Percentiles rank a stretch among this genome's conserved stretches.
phyloP scores from a whole-genome alignment of 2,888 invertebrate genomes.

The Ormyrus thymus region DNA sequence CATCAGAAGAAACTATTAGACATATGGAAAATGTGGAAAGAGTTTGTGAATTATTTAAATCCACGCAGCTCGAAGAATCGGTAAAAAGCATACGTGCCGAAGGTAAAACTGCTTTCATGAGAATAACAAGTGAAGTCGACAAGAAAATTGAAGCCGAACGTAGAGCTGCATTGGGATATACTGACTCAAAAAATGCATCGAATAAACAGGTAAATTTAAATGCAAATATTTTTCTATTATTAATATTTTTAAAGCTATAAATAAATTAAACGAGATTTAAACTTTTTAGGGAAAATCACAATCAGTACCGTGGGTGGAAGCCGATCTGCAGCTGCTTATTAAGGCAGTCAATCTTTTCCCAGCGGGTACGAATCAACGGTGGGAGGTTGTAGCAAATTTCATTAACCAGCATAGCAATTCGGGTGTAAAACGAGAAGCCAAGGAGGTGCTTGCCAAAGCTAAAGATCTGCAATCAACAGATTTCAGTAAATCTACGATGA shows the following conservation, averaged over 20 bases:
- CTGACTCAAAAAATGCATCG: conserved; percentile 62
- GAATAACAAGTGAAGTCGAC: conserved; percentile 83
- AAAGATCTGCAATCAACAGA: conserved; percentile 94
- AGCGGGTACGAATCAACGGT: conserved; percentile 94
- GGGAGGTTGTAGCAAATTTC: conserved; percentile 95
- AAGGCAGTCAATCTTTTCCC: conserved; percentile 99
- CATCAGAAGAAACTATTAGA: conserved; percentile 83
- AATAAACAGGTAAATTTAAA: conserved; percentile 61
- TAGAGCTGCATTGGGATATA: conserved; percentile 74
- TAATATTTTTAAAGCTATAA: not conserved
- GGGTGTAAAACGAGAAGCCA: conserved; percentile 84
- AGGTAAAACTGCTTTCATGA: conserved; percentile 82
- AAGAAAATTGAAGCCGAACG: conserved; percentile 87
- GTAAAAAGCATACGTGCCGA: conserved; percentile 82
- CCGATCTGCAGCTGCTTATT: conserved; percentile 91
- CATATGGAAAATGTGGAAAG: conserved; percentile 95
- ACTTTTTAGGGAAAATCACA: conserved; percentile 63
- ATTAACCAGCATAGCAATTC: conserved; percentile 88
- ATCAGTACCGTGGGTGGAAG: conserved; percentile 85
- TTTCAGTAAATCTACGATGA: conserved; percentile 88
- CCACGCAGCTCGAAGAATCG: conserved; percentile 84
- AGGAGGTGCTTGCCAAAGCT: conserved; percentile 95
- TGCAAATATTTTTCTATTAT: not conserved
- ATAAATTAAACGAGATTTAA: not conserved
- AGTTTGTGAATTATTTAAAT: conserved; percentile 85